Conservation (phyloP, 1,140 invertebrate species). For the Orussus abietinus region DNA sequence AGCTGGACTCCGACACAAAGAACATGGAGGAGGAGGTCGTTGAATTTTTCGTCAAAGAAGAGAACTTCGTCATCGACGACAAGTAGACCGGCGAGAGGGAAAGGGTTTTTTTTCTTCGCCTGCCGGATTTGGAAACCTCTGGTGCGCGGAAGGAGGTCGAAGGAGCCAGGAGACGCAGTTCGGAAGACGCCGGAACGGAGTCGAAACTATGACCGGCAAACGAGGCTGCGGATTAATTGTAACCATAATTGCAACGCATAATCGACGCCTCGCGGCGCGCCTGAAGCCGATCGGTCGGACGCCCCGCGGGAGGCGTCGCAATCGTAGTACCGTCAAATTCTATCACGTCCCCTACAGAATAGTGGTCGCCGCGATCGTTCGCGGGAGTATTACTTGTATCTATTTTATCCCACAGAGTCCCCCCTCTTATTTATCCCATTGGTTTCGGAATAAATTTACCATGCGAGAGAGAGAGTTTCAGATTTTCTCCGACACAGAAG, state of each 20-base stretch:
- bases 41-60: slow-evolving; percentile 98
- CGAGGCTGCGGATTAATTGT: slow-evolving; percentile 20
- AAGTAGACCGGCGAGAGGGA: slow-evolving; percentile 32
- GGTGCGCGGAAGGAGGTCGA: slow-evolving; percentile 16
- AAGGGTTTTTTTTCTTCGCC: slow-evolving; percentile 17
- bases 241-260: slow-evolving; percentile 18
- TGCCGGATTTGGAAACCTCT: slow-evolving; percentile 31
- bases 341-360: slow-evolving; percentile 47
- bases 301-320: slow-evolving; percentile 22
- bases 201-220: slow-evolving; percentile 23
- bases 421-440: slow-evolving; percentile 23
- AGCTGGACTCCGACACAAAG: slow-evolving; percentile 76
- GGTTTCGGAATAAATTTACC: slow-evolving; percentile 22
- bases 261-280: no score
- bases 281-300: slow-evolving; percentile 8
- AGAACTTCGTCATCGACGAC: slow-evolving; percentile 73
- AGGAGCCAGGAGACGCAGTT: neutral
- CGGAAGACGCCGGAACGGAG: neutral
- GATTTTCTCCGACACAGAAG: no score
- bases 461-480: no score
- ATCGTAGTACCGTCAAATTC: slow-evolving; percentile 37
- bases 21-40: slow-evolving; percentile 93
- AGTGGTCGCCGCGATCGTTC: slow-evolving; percentile 19
- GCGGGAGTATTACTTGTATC: slow-evolving; percentile 7
- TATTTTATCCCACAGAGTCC: slow-evolving; percentile 10